Evolutionary conservation across 2,113 vertebrate species (phyloP).

Genomic region (Bambusicola thoracicus): DNA sequence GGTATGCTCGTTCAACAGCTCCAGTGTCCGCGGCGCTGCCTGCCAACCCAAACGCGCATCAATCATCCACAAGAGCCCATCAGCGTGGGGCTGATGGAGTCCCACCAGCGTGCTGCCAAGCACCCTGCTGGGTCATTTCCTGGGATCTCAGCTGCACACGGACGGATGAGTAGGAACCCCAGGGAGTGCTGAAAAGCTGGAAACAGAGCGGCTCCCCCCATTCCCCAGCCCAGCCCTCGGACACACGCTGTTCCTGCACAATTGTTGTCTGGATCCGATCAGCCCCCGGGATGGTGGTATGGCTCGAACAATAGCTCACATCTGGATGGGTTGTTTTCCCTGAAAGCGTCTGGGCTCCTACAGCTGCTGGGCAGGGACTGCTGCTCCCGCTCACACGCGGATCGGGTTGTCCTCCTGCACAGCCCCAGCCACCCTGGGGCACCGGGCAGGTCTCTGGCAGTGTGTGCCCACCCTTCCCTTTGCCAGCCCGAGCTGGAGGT

Average conservation of each 20-base stretch:
- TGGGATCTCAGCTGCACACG: not conserved
- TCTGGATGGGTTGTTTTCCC: slow-evolving; percentile 49
- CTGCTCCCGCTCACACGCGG: not conserved
- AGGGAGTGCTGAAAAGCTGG: not conserved
- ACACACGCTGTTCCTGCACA: slow-evolving; percentile 49
- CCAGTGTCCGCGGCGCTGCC: not conserved
- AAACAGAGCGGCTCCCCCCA: slow-evolving; percentile 12
- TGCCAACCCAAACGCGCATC: slow-evolving; percentile 45
- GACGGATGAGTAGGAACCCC: not conserved
- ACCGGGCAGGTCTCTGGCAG: not conserved
- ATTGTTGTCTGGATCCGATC: slow-evolving; percentile 7
- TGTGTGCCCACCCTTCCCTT: not conserved
- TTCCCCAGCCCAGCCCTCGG: not conserved
- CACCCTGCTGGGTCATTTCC: not conserved
- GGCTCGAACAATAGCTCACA: slow-evolving; percentile 49
- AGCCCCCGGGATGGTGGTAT: not conserved
- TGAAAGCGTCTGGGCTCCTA: not conserved
- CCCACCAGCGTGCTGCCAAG: not conserved
- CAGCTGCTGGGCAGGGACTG: not conserved
- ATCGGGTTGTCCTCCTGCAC: not conserved
- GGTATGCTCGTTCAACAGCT: slow-evolving; percentile 20
- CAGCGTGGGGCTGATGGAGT: not conserved
- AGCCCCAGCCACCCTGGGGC: not conserved
- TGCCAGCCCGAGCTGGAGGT: not conserved
- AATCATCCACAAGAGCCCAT: slow-evolving; percentile 43